phyloP scores from a whole-genome alignment of 2,113 vertebrate genomes.

The Empidonax alnorum region DNA sequence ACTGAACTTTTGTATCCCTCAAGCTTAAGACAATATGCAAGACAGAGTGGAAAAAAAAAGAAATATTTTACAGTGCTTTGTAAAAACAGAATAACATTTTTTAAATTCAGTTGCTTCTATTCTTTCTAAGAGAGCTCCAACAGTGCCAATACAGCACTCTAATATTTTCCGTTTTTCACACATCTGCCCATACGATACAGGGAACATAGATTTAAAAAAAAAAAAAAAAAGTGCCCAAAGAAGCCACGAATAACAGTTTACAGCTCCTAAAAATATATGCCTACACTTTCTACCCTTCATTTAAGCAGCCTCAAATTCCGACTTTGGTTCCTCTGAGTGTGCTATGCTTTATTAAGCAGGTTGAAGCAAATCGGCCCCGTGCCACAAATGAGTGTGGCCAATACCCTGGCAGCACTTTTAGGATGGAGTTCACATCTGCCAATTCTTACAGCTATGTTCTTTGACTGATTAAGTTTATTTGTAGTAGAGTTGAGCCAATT shows the following conservation, averaged over 20 bases:
- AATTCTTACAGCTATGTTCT: background rate
- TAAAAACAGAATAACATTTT: background rate
- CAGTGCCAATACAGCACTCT: background rate
- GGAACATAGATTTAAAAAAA: background rate
- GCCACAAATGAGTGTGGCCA: conserved; percentile 23
- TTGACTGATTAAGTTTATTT: background rate
- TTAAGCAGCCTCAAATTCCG: conserved; percentile 6
- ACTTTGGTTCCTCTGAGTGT: background rate
- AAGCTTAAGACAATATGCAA: background rate
- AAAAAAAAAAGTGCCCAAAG: background rate
- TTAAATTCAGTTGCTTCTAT: background rate
- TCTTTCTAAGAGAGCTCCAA: background rate
- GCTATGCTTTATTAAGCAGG: conserved; percentile 38
- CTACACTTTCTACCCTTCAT: conserved; percentile 15
- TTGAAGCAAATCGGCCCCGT: background rate
- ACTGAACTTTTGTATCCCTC: background rate
- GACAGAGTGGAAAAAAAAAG: background rate
- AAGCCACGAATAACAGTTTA: background rate
- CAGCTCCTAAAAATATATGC: background rate
- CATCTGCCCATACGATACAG: rapidly evolving
- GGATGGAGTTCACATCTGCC: conserved; percentile 2
- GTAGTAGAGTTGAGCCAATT: background rate
- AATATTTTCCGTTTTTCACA: background rate
- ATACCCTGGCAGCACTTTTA: background rate
- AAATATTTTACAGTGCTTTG: background rate